These are phyloP conservation scores for Vanacampus margaritifer DNA, from an alignment of 2,113 vertebrate genomes.

Conservation along the genomic window DNA sequence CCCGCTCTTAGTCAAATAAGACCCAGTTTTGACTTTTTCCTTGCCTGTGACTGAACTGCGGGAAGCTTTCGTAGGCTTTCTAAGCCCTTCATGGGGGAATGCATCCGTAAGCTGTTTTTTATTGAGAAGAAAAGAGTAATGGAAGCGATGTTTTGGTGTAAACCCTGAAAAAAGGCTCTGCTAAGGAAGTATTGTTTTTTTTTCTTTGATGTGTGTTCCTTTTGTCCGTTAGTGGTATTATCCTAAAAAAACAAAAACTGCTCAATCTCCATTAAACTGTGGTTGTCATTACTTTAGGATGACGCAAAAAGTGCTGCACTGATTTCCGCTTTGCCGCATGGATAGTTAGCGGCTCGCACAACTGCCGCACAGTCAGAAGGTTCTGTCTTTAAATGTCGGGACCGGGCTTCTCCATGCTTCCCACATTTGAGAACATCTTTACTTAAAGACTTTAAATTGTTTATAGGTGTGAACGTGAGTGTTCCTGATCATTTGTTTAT, in stretches of 20 bases:
- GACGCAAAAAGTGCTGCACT: not conserved
- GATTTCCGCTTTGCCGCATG: not conserved
- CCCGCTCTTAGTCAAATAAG: conserved; percentile 41
- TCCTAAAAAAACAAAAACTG: not conserved
- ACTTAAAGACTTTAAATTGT: too few relatives aligned
- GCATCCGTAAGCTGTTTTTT: conserved; percentile 53
- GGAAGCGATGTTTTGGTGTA: conserved; percentile 57
- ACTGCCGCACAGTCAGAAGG: not conserved
- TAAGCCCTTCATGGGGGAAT: conserved; percentile 30
- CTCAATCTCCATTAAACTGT: not conserved
- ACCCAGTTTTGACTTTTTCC: conserved; percentile 38
- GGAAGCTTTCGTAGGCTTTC: conserved; percentile 35
- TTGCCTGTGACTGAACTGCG: conserved; percentile 34
- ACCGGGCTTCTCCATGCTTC: not conserved
- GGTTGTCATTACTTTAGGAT: not conserved
- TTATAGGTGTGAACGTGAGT: too few relatives aligned
- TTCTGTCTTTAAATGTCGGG: not conserved
- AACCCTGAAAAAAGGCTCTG: conserved; percentile 39
- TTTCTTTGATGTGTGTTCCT: conserved; percentile 9
- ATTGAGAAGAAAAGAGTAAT: conserved; percentile 30
- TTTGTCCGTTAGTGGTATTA: not conserved
- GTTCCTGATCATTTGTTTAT: too few relatives aligned
- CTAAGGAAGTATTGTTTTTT: not conserved
- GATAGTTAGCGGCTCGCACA: not conserved
- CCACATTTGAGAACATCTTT: not conserved